phyloP scores from a whole-genome alignment of 2,113 vertebrate species.

The Sitta europaea region DNA sequence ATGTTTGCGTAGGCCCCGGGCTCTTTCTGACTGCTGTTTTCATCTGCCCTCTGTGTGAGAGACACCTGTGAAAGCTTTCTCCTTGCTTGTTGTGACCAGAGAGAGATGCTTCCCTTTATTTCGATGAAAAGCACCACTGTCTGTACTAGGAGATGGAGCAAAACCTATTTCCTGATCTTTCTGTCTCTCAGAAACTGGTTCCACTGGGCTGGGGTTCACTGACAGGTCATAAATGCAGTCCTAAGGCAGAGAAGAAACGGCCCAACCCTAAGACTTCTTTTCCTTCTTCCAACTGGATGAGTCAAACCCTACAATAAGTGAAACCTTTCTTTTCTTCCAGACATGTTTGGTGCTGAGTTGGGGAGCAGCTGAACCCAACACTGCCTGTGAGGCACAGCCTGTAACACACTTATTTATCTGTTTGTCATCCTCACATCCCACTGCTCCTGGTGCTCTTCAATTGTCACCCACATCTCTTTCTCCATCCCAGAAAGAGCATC shows the following conservation, averaged over 20 bases:
- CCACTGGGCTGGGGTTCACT: not conserved
- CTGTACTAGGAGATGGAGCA: not conserved
- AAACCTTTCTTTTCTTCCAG: not conserved
- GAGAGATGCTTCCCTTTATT: not conserved
- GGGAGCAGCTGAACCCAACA: not conserved
- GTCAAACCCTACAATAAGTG: not conserved
- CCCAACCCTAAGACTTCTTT: not conserved
- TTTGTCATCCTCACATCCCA: not conserved
- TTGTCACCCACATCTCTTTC: not conserved
- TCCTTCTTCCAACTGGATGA: not conserved
- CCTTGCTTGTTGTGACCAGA: not conserved
- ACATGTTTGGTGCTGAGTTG: not conserved
- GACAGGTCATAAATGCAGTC: not conserved
- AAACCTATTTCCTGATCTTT: not conserved
- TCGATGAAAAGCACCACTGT: not conserved
- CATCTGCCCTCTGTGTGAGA: fast-evolving
- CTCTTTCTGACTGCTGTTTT: not conserved
- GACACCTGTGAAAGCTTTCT: not conserved
- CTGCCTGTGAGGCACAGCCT: not conserved
- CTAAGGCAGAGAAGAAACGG: not conserved
- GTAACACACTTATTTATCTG: not conserved
- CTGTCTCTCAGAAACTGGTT: constrained; percentile 21
- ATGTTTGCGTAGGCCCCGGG: not conserved
- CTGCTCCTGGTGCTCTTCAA: not conserved
- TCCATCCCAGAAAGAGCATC: not conserved